phyloP scores from a whole-genome alignment of 2,113 vertebrate species.

The Cavia porcellus region DNA sequence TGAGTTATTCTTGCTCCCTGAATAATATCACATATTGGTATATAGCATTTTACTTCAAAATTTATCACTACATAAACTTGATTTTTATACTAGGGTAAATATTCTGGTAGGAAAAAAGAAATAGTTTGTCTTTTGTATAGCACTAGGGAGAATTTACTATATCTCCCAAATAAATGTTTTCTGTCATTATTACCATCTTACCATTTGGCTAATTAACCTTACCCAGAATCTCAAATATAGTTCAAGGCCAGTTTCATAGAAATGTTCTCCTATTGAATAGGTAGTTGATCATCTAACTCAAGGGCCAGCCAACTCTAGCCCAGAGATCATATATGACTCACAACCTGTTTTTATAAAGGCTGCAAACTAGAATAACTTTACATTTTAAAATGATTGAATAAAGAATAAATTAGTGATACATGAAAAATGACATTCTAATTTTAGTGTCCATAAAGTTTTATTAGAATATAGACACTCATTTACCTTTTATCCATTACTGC shows the following conservation, averaged over 20 bases:
- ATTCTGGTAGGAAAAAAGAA: background rate
- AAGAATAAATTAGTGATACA: background rate
- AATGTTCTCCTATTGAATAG: background rate
- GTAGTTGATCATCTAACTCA: background rate
- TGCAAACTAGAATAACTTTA: background rate
- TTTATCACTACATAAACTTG: background rate
- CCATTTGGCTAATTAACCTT: background rate
- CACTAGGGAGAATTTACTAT: background rate
- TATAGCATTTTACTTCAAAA: background rate
- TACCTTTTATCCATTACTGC: background rate
- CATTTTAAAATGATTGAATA: slow-evolving; percentile 36
- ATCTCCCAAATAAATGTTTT: slow-evolving; percentile 10
- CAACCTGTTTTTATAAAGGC: background rate
- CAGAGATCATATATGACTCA: background rate
- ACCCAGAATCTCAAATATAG: background rate
- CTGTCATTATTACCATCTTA: background rate
- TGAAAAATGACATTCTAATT: slow-evolving; percentile 39
- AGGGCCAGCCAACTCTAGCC: background rate
- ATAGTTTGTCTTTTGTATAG: background rate
- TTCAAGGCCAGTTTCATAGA: background rate
- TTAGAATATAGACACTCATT: background rate
- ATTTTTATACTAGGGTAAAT: background rate
- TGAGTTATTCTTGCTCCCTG: background rate
- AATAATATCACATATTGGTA: background rate
- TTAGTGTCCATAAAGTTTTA: background rate